Evolutionary conservation across 2,888 invertebrate species (phyloP).

Genomic region (Orchestes rusci): DNA sequence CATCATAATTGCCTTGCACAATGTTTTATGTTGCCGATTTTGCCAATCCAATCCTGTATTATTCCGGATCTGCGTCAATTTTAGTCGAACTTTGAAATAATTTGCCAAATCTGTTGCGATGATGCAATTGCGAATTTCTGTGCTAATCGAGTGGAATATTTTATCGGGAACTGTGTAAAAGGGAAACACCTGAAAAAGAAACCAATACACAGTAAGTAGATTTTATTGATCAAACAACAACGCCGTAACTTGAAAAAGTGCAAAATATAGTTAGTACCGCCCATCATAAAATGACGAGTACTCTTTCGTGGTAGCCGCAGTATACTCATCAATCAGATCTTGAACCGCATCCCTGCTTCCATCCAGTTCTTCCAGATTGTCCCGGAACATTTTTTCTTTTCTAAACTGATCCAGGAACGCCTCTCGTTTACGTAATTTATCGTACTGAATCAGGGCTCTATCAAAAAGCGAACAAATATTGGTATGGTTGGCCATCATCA

Average conservation of each 20-base stretch:
- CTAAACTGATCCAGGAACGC: conserved; percentile 96
- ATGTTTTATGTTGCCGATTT: conserved; percentile 45
- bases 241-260: no score
- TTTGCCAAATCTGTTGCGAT: conserved; percentile 53
- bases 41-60: conserved; percentile 48
- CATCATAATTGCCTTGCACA: conserved; percentile 53
- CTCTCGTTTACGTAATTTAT: conserved; percentile 89
- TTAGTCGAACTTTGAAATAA: conserved; percentile 50
- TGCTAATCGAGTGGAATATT: conserved; percentile 44
- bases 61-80: conserved; percentile 47
- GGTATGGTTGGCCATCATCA: conserved; percentile 98
- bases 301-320: conserved; percentile 91
- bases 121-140: conserved; percentile 52
- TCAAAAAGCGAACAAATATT: conserved; percentile 93
- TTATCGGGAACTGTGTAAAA: conserved; percentile 44
- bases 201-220: neutral
- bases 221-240: no score
- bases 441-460: conserved; percentile 84
- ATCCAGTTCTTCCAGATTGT: conserved; percentile 86
- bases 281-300: no score
- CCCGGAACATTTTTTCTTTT: conserved; percentile 90
- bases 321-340: conserved; percentile 90
- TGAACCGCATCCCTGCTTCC: conserved; percentile 85
- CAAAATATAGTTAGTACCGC: no score
- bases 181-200: conserved; percentile 45